These are phyloP conservation scores for Spizaetus ornatus DNA, from an alignment of 2,113 vertebrate species.

Conservation along the genomic window DNA sequence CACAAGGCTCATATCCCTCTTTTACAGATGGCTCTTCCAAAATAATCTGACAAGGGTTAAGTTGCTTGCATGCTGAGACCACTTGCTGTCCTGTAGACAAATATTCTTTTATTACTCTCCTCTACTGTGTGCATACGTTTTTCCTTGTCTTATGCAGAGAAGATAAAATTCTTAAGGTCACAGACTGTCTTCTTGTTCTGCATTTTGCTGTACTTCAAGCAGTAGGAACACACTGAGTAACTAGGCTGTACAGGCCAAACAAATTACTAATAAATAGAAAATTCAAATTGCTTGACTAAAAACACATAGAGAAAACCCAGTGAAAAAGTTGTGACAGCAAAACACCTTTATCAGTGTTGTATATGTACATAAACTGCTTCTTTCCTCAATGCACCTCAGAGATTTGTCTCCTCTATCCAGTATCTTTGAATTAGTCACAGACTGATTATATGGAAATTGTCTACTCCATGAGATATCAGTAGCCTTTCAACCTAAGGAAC, in stretches of 20 bases:
- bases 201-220: background rate
- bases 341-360: background rate
- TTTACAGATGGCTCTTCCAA: background rate
- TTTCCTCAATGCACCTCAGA: background rate
- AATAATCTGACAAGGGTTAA: conserved; percentile 17
- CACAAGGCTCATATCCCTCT: background rate
- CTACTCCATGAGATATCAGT: background rate
- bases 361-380: background rate
- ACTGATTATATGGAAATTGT: background rate
- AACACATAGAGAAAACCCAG: background rate
- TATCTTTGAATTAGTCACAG: background rate
- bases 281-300: background rate
- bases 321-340: background rate
- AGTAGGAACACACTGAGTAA: background rate
- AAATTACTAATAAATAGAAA: background rate
- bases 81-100: conserved; percentile 6
- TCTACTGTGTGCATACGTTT: background rate
- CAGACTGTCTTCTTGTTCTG: background rate
- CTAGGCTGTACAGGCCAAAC: background rate
- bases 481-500: background rate
- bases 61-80: conserved; percentile 21
- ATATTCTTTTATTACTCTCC: background rate
- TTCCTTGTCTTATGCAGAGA: background rate
- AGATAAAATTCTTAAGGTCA: background rate
- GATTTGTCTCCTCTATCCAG: background rate